phyloP scores from a whole-genome alignment of 2,888 invertebrate species.

The Andrena praecox region DNA sequence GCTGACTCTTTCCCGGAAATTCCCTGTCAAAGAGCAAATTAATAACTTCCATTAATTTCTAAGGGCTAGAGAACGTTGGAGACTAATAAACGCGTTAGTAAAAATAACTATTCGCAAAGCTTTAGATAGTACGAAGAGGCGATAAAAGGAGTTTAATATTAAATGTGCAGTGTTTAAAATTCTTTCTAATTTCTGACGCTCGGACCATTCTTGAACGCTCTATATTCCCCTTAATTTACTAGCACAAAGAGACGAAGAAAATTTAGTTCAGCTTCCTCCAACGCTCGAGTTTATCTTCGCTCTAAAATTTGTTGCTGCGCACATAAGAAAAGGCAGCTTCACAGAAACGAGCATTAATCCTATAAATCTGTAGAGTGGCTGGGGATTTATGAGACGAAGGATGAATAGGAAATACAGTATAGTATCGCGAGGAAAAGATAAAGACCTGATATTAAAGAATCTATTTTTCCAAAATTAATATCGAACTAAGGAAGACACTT shows the following conservation, averaged over 20 bases:
- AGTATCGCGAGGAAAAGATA: background rate
- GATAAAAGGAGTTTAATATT: no score
- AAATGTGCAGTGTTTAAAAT: no score
- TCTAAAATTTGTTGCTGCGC: slow-evolving; percentile 4
- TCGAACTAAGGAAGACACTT: background rate
- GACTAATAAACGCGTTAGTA: no score
- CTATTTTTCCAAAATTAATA: background rate
- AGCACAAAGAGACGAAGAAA: background rate
- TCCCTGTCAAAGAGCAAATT: background rate
- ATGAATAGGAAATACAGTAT: background rate
- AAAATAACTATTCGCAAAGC: no score
- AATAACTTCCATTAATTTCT: background rate
- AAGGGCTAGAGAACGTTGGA: background rate
- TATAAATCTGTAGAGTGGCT: background rate
- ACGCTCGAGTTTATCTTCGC: slow-evolving; percentile 12
- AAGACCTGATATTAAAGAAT: background rate
- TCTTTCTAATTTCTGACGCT: no score
- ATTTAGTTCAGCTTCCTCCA: slow-evolving; percentile 4
- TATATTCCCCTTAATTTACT: background rate
- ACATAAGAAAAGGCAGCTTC: background rate
- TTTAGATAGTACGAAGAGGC: no score
- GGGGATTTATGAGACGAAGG: background rate
- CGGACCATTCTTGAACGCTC: no score
- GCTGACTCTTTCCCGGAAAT: background rate
- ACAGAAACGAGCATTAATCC: background rate